Base-by-base conservation (phyloP, 2,888 invertebrate species). In the Eilema sororculum region DNA sequence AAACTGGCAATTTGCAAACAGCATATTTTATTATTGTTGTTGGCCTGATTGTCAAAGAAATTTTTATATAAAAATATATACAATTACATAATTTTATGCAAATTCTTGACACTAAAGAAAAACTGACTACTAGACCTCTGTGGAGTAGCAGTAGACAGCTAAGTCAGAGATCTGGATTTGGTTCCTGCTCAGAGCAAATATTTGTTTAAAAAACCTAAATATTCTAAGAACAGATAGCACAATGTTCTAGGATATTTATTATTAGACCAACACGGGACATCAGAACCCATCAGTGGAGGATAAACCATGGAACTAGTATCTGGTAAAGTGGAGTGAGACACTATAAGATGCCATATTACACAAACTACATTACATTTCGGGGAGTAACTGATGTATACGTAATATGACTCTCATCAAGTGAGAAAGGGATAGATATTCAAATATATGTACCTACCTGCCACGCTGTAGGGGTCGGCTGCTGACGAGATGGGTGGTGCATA, bases 391-490 rank as follows among this genome's bases (percentile, higher is more conserved):
- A 22, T 65, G n/a, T 67, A 63, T 62, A 66, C 63, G 30, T 67
- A 65, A 65, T 61, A 61, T 62, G 57, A 28, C 41, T 60, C 59
- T 46, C 16, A 25, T 52, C 62, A 22, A 67, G 61, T 41, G 57
- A 57, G 8, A 57, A 37, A n/a, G 25, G 61, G 22, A 41, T 24
- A 59, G 10, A 33, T 41, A 65, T 60, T 56, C 25, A 77, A 72
- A 71, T 61, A 78, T 88, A 90, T 85, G 89, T 91, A 93, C 92
- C 90, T 91, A 95, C 95, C 95, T 95, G 96, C 96, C 91, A 96
- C 96, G 90, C 94, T 96, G 96, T 97, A 97, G 86, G 96, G 96
- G 91, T 97, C 97, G 89, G 96, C 96, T 76, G 96, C 96, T 91
- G 96, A 96, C 85, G 97, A 96, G 92, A 97, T 97, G 84, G 97